Percentiles rank a stretch among this genome's conserved stretches.
Conservation (phyloP, 2,113 vertebrate species). For the Lampris incognitus region DNA sequence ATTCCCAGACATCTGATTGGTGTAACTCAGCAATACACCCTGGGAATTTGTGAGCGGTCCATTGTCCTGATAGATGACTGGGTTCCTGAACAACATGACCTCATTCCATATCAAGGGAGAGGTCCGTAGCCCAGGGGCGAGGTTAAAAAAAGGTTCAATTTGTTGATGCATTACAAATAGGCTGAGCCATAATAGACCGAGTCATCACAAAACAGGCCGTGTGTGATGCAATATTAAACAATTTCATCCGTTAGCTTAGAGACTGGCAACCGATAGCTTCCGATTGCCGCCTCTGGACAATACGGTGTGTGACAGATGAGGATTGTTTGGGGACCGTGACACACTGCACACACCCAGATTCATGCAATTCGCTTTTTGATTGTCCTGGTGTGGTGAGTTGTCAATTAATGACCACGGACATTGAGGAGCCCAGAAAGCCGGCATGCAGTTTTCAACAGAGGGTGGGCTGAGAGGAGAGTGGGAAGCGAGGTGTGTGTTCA, state of each 20-base stretch:
- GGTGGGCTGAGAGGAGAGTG: neutral
- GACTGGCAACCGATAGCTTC: constrained; percentile 1
- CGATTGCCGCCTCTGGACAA: neutral
- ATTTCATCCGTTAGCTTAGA: neutral
- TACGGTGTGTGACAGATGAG: neutral
- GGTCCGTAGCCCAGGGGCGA: constrained; percentile 7
- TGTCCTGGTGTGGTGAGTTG: constrained; percentile 15
- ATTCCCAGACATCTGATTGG: constrained; percentile 70
- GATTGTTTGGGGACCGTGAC: neutral
- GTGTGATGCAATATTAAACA: neutral
- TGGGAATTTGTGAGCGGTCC: constrained; percentile 49
- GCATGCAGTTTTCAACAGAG: neutral
- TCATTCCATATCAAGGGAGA: constrained; percentile 56
- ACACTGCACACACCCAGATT: neutral
- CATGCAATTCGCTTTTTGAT: constrained; percentile 31
- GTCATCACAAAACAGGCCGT: neutral
- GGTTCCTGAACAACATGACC: constrained; percentile 78
- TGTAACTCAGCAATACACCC: constrained; percentile 42
- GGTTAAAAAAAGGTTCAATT: constrained; percentile 23
- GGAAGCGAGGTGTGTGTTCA: neutral
- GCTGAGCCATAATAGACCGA: neutral
- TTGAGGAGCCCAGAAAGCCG: neutral
- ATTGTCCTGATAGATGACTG: constrained; percentile 75
- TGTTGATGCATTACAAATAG: constrained; percentile 10
- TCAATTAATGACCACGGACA: neutral